Evolutionary conservation across 2,888 invertebrate species (phyloP).

Genomic region (Teleogryllus oceanicus): DNA sequence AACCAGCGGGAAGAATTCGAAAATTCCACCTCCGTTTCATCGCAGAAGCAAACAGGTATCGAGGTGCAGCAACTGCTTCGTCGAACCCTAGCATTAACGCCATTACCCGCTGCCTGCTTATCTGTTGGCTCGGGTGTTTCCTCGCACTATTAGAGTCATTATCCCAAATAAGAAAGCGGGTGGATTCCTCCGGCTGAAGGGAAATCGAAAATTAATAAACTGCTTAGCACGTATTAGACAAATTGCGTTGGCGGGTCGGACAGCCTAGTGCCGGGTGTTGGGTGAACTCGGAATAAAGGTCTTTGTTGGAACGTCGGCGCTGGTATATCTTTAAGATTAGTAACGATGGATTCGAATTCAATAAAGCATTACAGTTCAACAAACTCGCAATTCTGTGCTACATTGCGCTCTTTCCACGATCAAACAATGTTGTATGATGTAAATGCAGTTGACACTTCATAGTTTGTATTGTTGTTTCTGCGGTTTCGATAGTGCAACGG

Average conservation of each 20-base stretch:
- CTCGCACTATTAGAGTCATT: constrained; percentile 7
- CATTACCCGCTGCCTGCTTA: background rate
- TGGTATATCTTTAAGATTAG: no score
- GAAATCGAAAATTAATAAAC: constrained; percentile 18
- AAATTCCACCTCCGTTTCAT: background rate
- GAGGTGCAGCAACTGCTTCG: background rate
- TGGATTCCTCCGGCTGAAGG: background rate
- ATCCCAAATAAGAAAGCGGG: constrained; percentile 12
- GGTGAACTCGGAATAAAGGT: no score
- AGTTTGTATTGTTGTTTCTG: no score
- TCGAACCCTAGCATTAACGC: background rate
- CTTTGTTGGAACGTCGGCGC: no score
- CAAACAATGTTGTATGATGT: no score
- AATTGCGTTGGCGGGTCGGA: background rate
- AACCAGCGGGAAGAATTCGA: constrained; percentile 1
- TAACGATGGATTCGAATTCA: no score
- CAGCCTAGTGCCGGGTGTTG: background rate
- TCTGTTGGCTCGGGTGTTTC: constrained; percentile 4
- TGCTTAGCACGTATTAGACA: background rate
- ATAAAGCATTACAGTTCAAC: no score
- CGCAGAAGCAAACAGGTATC: constrained; percentile 10
- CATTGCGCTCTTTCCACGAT: no score
- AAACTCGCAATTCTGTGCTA: no score
- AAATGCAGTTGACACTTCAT: no score
- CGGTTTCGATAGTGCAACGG: no score